These are phyloP conservation scores for Diprion similis DNA, from an alignment of 1,140 invertebrate genomes.

Conservation along the genomic window DNA sequence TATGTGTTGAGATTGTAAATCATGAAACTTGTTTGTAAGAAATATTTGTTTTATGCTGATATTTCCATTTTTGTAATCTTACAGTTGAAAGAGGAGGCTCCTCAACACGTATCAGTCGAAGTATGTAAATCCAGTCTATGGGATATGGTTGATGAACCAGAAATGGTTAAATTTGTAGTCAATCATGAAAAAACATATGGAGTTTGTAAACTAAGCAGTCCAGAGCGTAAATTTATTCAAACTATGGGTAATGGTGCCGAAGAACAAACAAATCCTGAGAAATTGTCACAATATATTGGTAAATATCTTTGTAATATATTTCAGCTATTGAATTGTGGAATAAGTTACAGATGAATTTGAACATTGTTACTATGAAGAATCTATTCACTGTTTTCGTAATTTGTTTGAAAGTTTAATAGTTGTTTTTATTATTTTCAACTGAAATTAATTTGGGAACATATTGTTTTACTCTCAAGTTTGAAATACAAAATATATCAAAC, in stretches of 20 bases:
- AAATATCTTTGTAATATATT: conserved; percentile 10
- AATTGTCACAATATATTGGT: conserved; percentile 42
- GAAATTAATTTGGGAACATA: neutral
- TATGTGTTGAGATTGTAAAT: too few relatives aligned
- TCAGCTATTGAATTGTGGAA: neutral
- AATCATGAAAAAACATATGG: conserved; percentile 38
- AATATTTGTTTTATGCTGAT: too few relatives aligned
- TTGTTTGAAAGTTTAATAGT: too few relatives aligned
- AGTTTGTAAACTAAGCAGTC: conserved; percentile 15
- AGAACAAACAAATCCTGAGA: conserved; percentile 28
- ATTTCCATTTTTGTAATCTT: too few relatives aligned
- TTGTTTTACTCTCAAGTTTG: neutral
- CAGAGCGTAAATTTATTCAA: conserved; percentile 26
- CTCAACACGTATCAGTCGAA: conserved; percentile 39
- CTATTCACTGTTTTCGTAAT: too few relatives aligned
- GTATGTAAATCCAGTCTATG: conserved; percentile 27
- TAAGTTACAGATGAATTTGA: neutral
- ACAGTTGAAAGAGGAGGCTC: conserved; percentile 36
- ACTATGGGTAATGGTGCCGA: conserved; percentile 24
- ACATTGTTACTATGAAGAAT: neutral
- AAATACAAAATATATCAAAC: neutral
- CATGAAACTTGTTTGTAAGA: neutral
- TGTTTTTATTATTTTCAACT: too few relatives aligned
- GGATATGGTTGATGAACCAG: conserved; percentile 8
- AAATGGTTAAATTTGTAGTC: conserved; percentile 34